Conservation (phyloP, 2,888 invertebrate genomes). For the Amphimallon solstitiale region DNA sequence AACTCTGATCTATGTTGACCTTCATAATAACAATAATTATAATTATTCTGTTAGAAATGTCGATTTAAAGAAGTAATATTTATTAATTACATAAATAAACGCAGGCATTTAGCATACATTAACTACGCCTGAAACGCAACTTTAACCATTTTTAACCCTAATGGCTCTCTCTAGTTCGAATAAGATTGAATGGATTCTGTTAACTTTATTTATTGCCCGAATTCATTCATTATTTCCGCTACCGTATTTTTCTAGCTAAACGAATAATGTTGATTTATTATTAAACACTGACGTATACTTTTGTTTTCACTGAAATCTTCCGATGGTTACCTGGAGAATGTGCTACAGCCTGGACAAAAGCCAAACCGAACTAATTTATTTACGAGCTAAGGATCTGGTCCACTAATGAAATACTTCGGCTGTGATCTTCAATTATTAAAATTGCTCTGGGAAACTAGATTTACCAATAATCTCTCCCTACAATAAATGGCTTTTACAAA, state of each 20-base stretch:
- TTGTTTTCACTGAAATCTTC: slow-evolving; percentile 38
- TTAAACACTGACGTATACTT: slow-evolving; percentile 27
- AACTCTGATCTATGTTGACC: no score
- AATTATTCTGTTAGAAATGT: no score
- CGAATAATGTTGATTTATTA: slow-evolving; percentile 30
- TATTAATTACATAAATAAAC: no score
- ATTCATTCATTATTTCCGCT: slow-evolving; percentile 26
- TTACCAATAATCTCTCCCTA: slow-evolving; percentile 9
- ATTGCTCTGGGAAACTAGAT: slow-evolving; percentile 40
- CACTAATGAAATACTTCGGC: slow-evolving; percentile 50
- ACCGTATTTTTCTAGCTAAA: slow-evolving; percentile 18
- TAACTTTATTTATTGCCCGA: slow-evolving; percentile 27
- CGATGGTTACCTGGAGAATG: slow-evolving; percentile 52
- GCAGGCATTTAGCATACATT: no score
- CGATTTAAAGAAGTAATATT: no score
- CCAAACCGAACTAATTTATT: slow-evolving; percentile 54
- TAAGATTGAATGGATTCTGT: slow-evolving; percentile 19
- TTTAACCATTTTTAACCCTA: no score
- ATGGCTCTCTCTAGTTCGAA: background rate
- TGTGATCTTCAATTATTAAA: slow-evolving; percentile 52
- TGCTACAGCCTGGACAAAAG: slow-evolving; percentile 52
- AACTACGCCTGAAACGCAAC: no score
- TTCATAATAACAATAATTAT: no score
- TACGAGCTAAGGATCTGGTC: slow-evolving; percentile 49
- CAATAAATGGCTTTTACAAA: background rate